A percentile compares a stretch with the other conserved stretches of the same genome.
phyloP scores from a whole-genome alignment of 2,797 vertebrate species.

The Calcarius lapponicus region DNA sequence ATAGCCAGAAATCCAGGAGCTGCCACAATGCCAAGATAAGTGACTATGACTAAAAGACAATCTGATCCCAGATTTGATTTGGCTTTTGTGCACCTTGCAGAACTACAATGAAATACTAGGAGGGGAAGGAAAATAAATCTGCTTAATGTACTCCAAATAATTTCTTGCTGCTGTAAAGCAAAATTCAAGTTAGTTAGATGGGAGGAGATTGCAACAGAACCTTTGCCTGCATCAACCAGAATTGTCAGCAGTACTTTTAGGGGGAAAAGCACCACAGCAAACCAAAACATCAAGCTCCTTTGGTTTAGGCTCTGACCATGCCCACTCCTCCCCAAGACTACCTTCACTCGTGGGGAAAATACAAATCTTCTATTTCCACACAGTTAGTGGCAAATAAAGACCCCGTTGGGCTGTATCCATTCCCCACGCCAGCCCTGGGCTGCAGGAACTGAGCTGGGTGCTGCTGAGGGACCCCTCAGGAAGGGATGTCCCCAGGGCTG shows the following conservation, averaged over 20 bases:
- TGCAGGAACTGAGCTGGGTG: background rate
- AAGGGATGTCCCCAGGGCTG: background rate
- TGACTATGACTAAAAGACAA: background rate
- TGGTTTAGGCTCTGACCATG: fast-evolving
- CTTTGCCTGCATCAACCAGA: background rate
- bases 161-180: background rate
- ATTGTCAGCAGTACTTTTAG: background rate
- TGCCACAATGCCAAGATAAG: background rate
- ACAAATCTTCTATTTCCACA: background rate
- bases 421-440: background rate
- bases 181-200: background rate
- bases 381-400: fast-evolving
- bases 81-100: background rate
- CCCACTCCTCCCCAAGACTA: background rate
- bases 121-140: background rate
- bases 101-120: background rate
- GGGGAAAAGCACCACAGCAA: background rate
- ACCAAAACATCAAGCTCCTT: background rate
- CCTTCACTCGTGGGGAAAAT: fast-evolving
- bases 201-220: background rate
- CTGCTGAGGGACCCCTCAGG: fast-evolving
- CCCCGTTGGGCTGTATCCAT: background rate
- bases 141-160: background rate
- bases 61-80: background rate
- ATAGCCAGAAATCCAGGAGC: background rate